phyloP scores from a whole-genome alignment of 2,797 vertebrate genomes.

The Pteronotus mesoamericanus region DNA sequence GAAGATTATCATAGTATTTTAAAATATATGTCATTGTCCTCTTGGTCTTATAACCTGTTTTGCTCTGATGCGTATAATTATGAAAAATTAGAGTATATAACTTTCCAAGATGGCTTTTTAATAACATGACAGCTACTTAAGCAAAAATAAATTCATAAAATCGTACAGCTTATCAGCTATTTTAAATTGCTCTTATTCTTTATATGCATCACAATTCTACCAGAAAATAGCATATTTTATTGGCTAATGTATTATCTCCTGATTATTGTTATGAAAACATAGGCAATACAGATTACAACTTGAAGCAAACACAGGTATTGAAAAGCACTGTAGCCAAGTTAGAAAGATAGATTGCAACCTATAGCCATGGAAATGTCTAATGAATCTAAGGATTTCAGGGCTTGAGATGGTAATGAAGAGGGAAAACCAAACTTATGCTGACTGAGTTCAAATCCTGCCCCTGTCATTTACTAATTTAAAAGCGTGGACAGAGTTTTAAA shows the following conservation, averaged over 20 bases:
- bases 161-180: neutral
- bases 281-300: constrained; percentile 69
- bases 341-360: constrained; percentile 61
- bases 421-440: neutral
- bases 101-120: neutral
- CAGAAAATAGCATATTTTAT: constrained; percentile 69
- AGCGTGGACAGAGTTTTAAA: neutral
- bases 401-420: neutral
- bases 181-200: constrained; percentile 41
- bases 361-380: constrained; percentile 59
- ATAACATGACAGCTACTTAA: neutral
- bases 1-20: neutral
- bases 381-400: constrained; percentile 32
- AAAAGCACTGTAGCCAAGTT: constrained; percentile 57
- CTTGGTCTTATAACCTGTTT: neutral
- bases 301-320: constrained; percentile 61
- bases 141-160: neutral
- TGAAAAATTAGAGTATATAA: neutral
- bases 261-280: constrained; percentile 74
- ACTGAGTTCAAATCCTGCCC: neutral
- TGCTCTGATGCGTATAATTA: neutral
- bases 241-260: constrained; percentile 74
- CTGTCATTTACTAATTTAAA: neutral
- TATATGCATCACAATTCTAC: constrained; percentile 56
- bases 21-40: neutral